phyloP scores from a whole-genome alignment of 2,113 vertebrate genomes.

The Anas platyrhynchos region DNA sequence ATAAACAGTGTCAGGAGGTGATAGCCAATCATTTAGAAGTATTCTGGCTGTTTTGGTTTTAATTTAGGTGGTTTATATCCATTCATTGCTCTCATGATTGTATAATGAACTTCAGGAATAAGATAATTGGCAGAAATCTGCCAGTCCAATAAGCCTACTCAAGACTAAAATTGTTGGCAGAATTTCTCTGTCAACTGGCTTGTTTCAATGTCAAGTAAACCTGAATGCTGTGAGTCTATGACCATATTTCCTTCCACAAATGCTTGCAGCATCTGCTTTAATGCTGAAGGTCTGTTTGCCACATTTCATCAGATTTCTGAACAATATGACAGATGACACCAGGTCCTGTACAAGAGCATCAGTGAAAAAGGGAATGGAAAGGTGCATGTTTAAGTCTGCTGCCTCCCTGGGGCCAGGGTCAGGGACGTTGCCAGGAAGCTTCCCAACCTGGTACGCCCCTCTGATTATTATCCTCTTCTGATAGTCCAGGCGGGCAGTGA shows the following conservation, averaged over 20 bases:
- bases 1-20: neutral
- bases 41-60: neutral
- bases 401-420: no score
- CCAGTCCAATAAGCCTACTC: neutral
- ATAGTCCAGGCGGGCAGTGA: no score
- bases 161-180: neutral
- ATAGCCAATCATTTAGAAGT: neutral
- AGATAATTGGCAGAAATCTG: neutral
- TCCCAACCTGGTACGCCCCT: no score
- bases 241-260: neutral
- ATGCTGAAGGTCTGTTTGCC: neutral
- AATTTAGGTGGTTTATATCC: neutral
- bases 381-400: neutral
- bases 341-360: neutral
- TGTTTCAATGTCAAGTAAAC: neutral
- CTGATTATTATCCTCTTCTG: no score
- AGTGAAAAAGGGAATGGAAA: neutral
- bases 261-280: neutral
- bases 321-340: neutral
- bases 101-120: neutral
- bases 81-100: slow-evolving; percentile 2
- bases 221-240: fast-evolving
- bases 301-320: neutral
- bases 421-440: no score
- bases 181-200: neutral